Percentiles rank a stretch among this genome's conserved stretches.
phyloP scores from a whole-genome alignment of 2,888 invertebrate species.

The Synanthedon myopaeformis region DNA sequence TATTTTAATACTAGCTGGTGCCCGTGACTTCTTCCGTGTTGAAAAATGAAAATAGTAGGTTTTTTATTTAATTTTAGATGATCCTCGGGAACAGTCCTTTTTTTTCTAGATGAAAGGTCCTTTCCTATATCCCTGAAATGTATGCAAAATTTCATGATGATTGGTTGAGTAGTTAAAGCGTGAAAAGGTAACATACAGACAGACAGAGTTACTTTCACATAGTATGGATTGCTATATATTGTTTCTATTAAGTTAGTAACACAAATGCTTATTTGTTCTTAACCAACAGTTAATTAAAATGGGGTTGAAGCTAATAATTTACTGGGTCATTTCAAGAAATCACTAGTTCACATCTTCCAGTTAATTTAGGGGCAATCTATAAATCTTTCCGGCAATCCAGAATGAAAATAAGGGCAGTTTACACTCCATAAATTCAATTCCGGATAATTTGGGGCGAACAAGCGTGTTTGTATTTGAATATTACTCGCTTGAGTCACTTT shows the following conservation, averaged over 20 bases:
- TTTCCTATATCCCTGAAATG: no score
- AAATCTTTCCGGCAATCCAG: conserved; percentile 21
- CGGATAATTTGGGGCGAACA: conserved; percentile 9
- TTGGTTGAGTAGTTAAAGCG: no score
- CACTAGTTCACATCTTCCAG: conserved; percentile 5
- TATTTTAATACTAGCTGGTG: no score
- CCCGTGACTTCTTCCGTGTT: no score
- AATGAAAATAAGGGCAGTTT: conserved; percentile 23
- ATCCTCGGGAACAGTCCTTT: no score
- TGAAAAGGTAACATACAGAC: no score
- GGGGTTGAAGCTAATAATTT: conserved; percentile 1
- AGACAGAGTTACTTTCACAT: no score
- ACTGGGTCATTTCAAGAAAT: conserved; percentile 2
- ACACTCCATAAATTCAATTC: conserved; percentile 15
- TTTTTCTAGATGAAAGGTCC: no score
- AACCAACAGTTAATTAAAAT: conserved; percentile 3
- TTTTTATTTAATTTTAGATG: no score
- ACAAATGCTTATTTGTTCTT: background rate
- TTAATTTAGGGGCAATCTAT: conserved; percentile 3
- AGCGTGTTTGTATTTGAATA: background rate
- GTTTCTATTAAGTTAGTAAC: no score
- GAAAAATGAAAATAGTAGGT: no score
- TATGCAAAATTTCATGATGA: no score
- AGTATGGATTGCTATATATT: background rate
- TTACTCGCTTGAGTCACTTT: background rate